phyloP scores from a whole-genome alignment of 2,113 vertebrate genomes.

The Phalacrocorax aristotelis region DNA sequence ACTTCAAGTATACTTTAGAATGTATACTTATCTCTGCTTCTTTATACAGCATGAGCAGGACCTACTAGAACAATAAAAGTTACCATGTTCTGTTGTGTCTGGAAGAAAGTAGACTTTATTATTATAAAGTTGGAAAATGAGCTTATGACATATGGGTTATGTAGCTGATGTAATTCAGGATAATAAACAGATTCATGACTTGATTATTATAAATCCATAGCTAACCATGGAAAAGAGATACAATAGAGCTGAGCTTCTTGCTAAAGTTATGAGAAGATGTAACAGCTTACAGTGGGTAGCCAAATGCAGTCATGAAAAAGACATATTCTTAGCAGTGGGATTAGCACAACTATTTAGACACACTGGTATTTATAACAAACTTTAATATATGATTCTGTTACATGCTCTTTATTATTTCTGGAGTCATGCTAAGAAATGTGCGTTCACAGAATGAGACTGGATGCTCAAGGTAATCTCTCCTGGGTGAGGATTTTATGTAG shows the following conservation, averaged over 20 bases:
- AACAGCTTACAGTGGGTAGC: not conserved
- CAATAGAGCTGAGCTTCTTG: not conserved
- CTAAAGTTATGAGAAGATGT: not conserved
- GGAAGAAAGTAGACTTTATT: not conserved
- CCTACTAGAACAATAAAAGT: not conserved
- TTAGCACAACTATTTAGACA: not conserved
- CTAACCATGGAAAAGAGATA: not conserved
- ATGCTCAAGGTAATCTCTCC: not conserved
- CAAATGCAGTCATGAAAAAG: not conserved
- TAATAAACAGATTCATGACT: not conserved
- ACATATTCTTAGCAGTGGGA: not conserved
- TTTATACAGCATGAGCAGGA: not conserved
- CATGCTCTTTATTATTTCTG: not conserved
- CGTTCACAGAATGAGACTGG: not conserved
- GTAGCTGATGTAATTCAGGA: not conserved
- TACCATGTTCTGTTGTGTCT: not conserved
- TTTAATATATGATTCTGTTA: not conserved
- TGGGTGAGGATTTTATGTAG: not conserved
- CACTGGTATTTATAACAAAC: not conserved
- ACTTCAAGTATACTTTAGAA: not conserved
- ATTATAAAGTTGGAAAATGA: not conserved
- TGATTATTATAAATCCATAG: not conserved
- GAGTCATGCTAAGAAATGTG: not conserved
- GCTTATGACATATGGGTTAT: not conserved
- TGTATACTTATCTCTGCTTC: not conserved